Conservation (phyloP, 2,888 invertebrate species). For the Leptopterna dolabrata region DNA sequence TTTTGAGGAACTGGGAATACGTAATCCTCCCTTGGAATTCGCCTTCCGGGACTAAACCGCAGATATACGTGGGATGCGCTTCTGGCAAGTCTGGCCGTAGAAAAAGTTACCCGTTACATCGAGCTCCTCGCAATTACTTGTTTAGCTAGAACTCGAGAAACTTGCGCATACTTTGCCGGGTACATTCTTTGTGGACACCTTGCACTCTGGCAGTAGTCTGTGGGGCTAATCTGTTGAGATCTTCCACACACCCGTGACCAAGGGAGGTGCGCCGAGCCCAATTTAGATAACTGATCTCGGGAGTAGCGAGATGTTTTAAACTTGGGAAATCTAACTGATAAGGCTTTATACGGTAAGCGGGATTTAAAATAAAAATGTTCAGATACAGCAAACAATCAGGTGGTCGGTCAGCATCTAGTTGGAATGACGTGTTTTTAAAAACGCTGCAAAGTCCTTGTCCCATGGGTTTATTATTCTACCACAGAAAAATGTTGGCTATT, state of each 20-base stretch:
- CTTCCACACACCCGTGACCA: not conserved
- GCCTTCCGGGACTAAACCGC: not conserved
- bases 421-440: not conserved
- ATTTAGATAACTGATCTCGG: conserved; percentile 21
- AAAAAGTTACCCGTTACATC: conserved; percentile 9
- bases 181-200: conserved; percentile 14
- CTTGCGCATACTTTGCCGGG: conserved; percentile 21
- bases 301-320: not conserved
- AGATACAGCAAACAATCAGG: not conserved
- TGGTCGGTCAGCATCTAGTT: not conserved
- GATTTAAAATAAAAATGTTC: not conserved
- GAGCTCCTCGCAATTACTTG: not conserved
- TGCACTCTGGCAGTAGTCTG: not conserved
- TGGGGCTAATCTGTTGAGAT: not conserved
- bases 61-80: not conserved
- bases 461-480: no score
- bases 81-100: conserved; percentile 7
- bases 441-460: no score
- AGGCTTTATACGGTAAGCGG: not conserved
- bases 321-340: not conserved
- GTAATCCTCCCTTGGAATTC: not conserved
- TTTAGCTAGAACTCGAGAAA: conserved; percentile 6
- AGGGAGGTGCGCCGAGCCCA: not conserved
- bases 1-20: not conserved
- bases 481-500: no score